Conservation (phyloP, 92 coral and sea anemone genomes). For the Umimayanthus kanabou region DNA sequence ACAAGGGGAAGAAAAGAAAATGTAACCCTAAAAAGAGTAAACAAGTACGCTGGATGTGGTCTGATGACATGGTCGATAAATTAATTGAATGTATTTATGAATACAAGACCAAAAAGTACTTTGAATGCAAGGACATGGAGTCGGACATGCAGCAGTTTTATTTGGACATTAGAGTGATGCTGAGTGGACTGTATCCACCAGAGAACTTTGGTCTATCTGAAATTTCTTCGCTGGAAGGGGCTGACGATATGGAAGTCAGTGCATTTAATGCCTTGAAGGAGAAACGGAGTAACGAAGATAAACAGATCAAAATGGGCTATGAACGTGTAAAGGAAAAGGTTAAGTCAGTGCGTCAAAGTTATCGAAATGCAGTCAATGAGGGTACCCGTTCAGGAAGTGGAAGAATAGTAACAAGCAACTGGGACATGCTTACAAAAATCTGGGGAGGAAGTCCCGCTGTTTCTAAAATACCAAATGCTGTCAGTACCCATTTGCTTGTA, state of each 20-base stretch:
- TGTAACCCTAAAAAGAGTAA: constrained; percentile 3
- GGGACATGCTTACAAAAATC: constrained; percentile 28
- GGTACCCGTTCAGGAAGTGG: constrained; percentile 35
- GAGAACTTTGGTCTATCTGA: constrained; percentile 28
- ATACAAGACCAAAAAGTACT: constrained; percentile 19
- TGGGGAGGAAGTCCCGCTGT: constrained; percentile 32
- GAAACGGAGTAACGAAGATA: constrained; percentile 18
- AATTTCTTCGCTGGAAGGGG: constrained; percentile 31
- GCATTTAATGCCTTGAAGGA: constrained; percentile 35
- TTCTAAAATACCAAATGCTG: constrained; percentile 29
- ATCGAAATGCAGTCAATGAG: constrained; percentile 30
- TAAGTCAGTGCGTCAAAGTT: constrained; percentile 20
- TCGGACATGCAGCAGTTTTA: constrained; percentile 37
- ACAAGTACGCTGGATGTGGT: constrained; percentile 33
- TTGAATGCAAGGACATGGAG: constrained; percentile 26
- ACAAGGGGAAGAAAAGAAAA: constrained; percentile 32
- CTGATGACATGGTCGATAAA: constrained; percentile 20
- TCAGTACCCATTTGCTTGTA: constrained; percentile 22
- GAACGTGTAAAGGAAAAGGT: constrained; percentile 22
- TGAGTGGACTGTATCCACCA: constrained; percentile 23
- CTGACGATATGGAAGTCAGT: constrained; percentile 21
- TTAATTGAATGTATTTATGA: constrained; percentile 25
- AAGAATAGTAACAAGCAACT: constrained; percentile 27
- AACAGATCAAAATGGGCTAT: constrained; percentile 22
- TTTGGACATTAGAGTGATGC: constrained; percentile 34